These are phyloP conservation scores for Odontomachus brunneus DNA, from an alignment of 1,140 invertebrate species.

Conservation along the genomic window DNA sequence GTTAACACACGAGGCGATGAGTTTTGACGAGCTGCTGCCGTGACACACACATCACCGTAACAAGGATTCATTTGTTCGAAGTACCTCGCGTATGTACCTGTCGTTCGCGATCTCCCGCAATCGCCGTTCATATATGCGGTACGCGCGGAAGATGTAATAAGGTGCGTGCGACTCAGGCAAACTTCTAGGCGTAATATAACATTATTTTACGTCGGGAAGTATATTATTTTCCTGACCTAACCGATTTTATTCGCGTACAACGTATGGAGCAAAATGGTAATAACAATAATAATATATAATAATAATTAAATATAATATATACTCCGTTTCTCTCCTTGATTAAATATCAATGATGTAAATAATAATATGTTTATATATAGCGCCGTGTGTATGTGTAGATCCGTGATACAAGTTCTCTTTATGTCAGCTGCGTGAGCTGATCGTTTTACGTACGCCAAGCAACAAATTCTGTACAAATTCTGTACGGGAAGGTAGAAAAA, in stretches of 20 bases:
- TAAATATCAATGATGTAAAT: background rate
- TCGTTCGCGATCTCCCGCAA: conserved; percentile 13
- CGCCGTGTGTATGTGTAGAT: too few species aligned
- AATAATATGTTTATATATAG: conserved; percentile 44
- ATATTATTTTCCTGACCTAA: conserved; percentile 67
- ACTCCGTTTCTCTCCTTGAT: background rate
- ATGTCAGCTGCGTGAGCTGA: too few species aligned
- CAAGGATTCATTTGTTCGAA: conserved; percentile 25
- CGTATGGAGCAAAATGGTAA: conserved; percentile 40
- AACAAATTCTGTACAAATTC: too few species aligned
- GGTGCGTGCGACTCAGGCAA: conserved; percentile 57
- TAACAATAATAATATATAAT: conserved; percentile 7
- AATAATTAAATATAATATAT: conserved; percentile 28
- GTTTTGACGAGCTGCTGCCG: conserved; percentile 62
- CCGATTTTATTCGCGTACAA: conserved; percentile 62
- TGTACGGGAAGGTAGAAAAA: too few species aligned
- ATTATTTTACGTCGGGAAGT: conserved; percentile 64
- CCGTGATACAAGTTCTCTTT: too few species aligned
- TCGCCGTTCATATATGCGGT: conserved; percentile 33
- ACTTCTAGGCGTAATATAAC: conserved; percentile 60
- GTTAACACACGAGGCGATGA: conserved; percentile 37
- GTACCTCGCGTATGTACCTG: conserved; percentile 41
- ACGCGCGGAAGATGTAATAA: conserved; percentile 44
- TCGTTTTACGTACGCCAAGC: too few species aligned
- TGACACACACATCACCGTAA: conserved; percentile 31